A percentile compares a stretch with the other conserved stretches of the same genome.
Conservation (phyloP, 2,797 vertebrate species). For the Loriculus beryllinus region DNA sequence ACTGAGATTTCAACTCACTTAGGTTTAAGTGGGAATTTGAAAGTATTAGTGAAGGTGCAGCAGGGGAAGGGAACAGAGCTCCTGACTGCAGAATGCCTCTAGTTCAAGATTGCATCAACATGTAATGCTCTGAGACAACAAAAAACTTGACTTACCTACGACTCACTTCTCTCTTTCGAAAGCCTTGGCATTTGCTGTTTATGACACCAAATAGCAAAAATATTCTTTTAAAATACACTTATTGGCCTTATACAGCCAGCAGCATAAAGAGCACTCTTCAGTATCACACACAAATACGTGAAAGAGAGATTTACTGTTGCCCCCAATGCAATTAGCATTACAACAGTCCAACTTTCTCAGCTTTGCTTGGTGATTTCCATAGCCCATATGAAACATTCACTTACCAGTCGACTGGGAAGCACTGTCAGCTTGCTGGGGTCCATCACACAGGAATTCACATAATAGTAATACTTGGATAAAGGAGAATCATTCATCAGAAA, state of each 20-base stretch:
- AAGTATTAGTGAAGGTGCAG: neutral
- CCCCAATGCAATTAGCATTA: neutral
- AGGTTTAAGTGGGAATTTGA: neutral
- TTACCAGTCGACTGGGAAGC: neutral
- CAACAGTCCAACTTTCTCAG: neutral
- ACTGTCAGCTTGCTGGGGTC: neutral
- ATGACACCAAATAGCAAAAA: neutral
- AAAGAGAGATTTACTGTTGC: neutral
- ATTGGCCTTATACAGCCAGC: neutral
- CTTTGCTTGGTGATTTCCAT: neutral
- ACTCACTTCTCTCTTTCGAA: neutral
- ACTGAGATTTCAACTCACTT: neutral
- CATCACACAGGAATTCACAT: neutral
- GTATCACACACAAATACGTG: neutral
- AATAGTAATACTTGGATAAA: neutral
- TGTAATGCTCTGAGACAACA: neutral
- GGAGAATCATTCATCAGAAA: neutral
- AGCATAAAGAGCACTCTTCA: rapidly evolving
- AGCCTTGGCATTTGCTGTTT: neutral
- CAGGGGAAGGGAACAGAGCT: neutral
- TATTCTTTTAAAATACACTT: rapidly evolving
- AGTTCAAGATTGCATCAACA: neutral
- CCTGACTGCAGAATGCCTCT: neutral
- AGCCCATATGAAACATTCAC: neutral
- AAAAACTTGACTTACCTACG: neutral